Conservation (phyloP, 2,113 vertebrate species). For the Buteo buteo region DNA sequence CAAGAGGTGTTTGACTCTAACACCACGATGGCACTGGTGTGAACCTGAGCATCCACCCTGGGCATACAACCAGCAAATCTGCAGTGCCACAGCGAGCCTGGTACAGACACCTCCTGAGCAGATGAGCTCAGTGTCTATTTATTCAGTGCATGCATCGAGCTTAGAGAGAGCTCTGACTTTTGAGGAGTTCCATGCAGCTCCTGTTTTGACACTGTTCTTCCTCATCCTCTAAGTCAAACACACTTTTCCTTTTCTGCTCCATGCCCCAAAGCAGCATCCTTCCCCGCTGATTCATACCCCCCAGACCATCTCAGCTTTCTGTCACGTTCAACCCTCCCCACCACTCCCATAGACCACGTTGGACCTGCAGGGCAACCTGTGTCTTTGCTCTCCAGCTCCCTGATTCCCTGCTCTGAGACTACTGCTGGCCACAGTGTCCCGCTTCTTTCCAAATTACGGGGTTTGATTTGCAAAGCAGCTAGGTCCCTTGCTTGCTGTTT, state of each 20-base stretch:
- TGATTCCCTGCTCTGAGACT: not conserved
- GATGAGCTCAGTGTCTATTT: not conserved
- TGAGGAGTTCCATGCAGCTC: not conserved
- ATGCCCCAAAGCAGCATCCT: not conserved
- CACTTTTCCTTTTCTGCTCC: not conserved
- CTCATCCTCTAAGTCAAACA: not conserved
- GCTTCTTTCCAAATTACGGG: not conserved
- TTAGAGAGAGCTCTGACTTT: not conserved
- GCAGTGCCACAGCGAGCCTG: not conserved
- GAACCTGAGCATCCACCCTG: not conserved
- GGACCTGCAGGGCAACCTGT: not conserved
- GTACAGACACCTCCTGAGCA: not conserved
- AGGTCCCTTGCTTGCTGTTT: not conserved
- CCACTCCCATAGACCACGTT: not conserved
- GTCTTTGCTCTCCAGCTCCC: not conserved
- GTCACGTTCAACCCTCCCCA: rapidly evolving
- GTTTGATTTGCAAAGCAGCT: not conserved
- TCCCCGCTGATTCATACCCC: not conserved
- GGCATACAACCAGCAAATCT: not conserved
- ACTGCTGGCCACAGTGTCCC: not conserved
- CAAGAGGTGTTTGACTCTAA: not conserved
- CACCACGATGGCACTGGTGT: rapidly evolving
- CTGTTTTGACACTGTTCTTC: not conserved
- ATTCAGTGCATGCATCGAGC: not conserved
- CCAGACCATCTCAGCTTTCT: not conserved